A percentile compares a stretch with the other conserved stretches of the same genome.
These are phyloP conservation scores for Leptarthrus brevirostris DNA, from an alignment of 2,888 invertebrate genomes.

Conservation along the genomic window DNA sequence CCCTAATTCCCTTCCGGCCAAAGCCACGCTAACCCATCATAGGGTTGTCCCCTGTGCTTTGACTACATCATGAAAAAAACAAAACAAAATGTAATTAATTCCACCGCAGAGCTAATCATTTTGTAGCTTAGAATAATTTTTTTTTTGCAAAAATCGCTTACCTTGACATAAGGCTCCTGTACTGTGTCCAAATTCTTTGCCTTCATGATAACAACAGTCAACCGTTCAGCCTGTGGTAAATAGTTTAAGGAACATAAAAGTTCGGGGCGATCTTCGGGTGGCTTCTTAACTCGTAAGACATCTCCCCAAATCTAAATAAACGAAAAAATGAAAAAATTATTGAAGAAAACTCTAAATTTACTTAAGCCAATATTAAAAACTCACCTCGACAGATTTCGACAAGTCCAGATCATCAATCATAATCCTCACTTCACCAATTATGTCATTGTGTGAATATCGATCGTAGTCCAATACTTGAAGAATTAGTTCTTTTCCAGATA, in stretches of 20 bases:
- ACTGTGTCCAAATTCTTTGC: constrained; percentile 84
- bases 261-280: constrained; percentile 85
- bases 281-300: constrained; percentile 82
- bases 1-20: too few species aligned
- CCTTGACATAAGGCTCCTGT: constrained; percentile 83
- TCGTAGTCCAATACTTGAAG: constrained; percentile 67
- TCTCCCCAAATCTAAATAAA: constrained; percentile 95
- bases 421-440: constrained; percentile 86
- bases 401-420: constrained; percentile 83
- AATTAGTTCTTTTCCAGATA: constrained; percentile 79
- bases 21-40: too few species aligned
- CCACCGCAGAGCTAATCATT: too few species aligned
- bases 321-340: constrained; percentile 51
- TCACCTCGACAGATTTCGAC: constrained; percentile 66
- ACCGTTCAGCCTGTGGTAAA: constrained; percentile 86
- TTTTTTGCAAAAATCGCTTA: too few species aligned
- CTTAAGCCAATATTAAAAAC: too few species aligned
- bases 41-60: too few species aligned
- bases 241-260: constrained; percentile 86
- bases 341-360: constrained; percentile 1
- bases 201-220: constrained; percentile 85
- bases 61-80: too few species aligned
- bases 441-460: constrained; percentile 87
- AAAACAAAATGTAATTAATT: too few species aligned
- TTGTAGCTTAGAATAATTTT: too few species aligned